Base-by-base conservation (phyloP, 2,113 vertebrate genomes). In the Eulemur rufifrons region DNA sequence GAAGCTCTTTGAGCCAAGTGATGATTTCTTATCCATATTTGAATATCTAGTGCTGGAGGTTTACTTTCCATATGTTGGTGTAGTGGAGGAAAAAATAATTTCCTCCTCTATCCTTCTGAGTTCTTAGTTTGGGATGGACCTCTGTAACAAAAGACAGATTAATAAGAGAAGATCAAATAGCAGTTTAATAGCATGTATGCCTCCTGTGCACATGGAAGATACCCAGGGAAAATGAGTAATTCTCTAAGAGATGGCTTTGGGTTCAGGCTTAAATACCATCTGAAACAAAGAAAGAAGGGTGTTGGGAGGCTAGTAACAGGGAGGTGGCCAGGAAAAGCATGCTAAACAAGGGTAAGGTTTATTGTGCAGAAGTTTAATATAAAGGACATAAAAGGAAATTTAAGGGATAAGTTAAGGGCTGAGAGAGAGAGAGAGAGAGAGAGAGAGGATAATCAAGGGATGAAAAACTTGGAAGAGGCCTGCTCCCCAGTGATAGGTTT, bases 21-120 rank as follows among this genome's bases (percentile, higher is more conserved):
- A 25, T 87, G 52, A 47, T 39, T 94, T 95, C 68, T 82, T 61
- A 89, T 78, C 93, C 32, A 56, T 77, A 50, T 73, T 85, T 88
- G 89, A 85, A 42, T 90, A 69, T 45, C 52, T 85, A 56, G 34
- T 74, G 20, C 45, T 52, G 18, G 37, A 86, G 47, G 21, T 66
- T 97, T 10, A 77, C 25, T 73, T 95, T 25, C 63, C 25, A n/a
- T 82, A 73, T 76, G 45, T 42, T 69, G 15, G 11, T 18, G 52
- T n/a, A 69, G 14, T 23, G 68, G 42, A 42, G 34, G 39, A 32
- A 56, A 74, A 83, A 78, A 78, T 63, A 63, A 83, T 34, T 89
- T 95, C 83, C 10, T 61, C 32, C 42, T 77, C 34, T 84, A 37
- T 29, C 29, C 34, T 84, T 89, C 39, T 89, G n/a, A 54, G 42